Conservation (phyloP, 2,113 vertebrate species). For the Oenanthe oenanthe region DNA sequence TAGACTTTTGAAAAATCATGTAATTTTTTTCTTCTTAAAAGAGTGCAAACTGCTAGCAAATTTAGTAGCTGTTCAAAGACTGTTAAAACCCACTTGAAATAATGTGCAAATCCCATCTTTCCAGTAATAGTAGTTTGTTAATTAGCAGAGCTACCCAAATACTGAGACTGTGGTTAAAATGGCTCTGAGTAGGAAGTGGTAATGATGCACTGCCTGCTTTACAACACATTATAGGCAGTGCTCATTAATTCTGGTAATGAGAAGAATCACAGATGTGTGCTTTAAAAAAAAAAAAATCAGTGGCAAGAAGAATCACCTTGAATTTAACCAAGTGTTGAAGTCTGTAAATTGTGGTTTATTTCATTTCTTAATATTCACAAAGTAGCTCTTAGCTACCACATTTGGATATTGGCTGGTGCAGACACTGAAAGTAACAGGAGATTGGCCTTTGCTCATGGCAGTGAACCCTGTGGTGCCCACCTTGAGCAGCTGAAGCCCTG, state of each 20-base stretch:
- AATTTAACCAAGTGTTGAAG: background rate
- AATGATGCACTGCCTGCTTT: conserved; percentile 59
- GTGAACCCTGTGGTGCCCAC: background rate
- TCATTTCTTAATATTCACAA: background rate
- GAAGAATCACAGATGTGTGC: background rate
- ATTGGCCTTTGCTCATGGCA: background rate
- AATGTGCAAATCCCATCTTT: conserved; percentile 64
- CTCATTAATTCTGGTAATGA: conserved; percentile 3
- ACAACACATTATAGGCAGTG: conserved; percentile 33
- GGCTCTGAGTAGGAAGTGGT: conserved; percentile 63
- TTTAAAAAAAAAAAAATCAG: background rate
- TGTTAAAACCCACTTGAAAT: conserved; percentile 71
- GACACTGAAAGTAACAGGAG: too few relatives aligned
- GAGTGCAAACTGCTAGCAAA: conserved; percentile 55
- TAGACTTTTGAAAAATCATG: conserved; percentile 36
- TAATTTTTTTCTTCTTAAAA: conserved; percentile 45
- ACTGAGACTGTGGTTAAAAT: conserved; percentile 69
- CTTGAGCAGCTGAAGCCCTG: background rate
- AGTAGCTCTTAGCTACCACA: background rate
- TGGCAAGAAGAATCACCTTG: background rate
- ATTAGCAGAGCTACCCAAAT: conserved; percentile 74
- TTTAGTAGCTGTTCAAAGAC: conserved; percentile 46
- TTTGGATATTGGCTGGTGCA: background rate
- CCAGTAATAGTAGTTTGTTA: conserved; percentile 65
- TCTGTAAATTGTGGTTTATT: background rate